A percentile compares a stretch with the other conserved stretches of the same genome.
Evolutionary conservation across 2,797 vertebrate species (phyloP).

Genomic region (Podargus strigoides): DNA sequence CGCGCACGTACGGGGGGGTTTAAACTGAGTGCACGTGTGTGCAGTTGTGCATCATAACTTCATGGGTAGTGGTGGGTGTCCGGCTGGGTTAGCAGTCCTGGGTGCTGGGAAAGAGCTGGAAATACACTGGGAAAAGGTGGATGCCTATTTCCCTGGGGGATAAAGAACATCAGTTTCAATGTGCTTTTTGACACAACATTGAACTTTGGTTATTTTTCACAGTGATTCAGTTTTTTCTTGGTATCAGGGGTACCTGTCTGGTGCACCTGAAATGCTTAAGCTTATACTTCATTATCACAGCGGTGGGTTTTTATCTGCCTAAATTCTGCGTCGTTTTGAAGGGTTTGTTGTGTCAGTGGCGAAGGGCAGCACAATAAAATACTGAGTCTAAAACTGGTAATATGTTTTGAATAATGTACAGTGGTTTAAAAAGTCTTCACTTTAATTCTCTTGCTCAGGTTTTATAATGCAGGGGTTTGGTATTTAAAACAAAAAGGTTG

Average conservation of each 20-base stretch:
- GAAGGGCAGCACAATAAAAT: neutral
- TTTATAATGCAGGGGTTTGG: neutral
- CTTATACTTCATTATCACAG: neutral
- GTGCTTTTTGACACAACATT: accelerated
- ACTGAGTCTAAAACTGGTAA: neutral
- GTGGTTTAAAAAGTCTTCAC: neutral
- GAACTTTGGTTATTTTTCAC: neutral
- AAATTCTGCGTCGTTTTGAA: neutral
- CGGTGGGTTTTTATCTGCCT: neutral
- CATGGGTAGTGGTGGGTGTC: no score
- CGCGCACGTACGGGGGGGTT: no score
- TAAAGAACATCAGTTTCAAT: accelerated
- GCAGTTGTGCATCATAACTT: no score
- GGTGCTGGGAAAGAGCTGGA: no score
- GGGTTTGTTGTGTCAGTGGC: neutral
- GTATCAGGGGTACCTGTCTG: accelerated
- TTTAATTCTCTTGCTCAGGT: accelerated
- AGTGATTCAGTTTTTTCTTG: neutral
- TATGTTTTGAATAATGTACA: accelerated
- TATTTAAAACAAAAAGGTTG: accelerated
- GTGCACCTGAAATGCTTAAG: neutral
- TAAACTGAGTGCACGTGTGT: no score
- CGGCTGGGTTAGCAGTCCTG: no score
- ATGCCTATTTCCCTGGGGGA: accelerated
- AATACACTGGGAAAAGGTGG: no score